These are phyloP conservation scores for Ethmia dodecea DNA, from an alignment of 2,888 invertebrate species.

Conservation along the genomic window DNA sequence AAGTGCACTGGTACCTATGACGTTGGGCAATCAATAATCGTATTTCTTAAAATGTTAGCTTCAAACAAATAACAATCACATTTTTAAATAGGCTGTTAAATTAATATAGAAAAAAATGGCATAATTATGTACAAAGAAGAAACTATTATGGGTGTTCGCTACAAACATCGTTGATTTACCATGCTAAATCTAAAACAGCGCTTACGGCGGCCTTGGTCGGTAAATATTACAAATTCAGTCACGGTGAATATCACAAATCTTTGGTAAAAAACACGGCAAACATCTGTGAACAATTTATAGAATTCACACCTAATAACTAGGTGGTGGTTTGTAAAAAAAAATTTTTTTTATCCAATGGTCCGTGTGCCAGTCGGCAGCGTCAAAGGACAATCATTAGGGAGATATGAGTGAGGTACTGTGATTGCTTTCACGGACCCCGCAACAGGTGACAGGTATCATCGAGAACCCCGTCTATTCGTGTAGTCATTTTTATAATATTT, in stretches of 20 bases:
- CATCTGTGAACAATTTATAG: slow-evolving; percentile 76
- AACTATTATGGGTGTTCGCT: too few species aligned
- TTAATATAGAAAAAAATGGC: too few species aligned
- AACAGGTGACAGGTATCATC: slow-evolving; percentile 48
- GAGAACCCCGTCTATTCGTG: too few species aligned
- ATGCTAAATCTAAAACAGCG: slow-evolving; percentile 50
- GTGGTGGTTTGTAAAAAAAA: slow-evolving; percentile 45
- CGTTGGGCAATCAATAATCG: not conserved
- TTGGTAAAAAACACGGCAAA: slow-evolving; percentile 66
- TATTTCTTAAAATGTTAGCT: not conserved
- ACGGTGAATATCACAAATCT: slow-evolving; percentile 63
- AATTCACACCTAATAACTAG: slow-evolving; percentile 75
- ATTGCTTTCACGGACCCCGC: slow-evolving; percentile 53
- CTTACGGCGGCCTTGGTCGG: slow-evolving; percentile 59
- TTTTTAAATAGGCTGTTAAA: too few species aligned
- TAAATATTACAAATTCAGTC: too few species aligned
- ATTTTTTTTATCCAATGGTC: slow-evolving; percentile 35
- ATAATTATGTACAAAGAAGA: too few species aligned
- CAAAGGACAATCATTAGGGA: slow-evolving; percentile 65
- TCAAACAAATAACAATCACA: too few species aligned
- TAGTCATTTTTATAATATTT: not conserved
- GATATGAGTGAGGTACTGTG: slow-evolving; percentile 46
- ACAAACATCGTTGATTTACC: slow-evolving; percentile 37
- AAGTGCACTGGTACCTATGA: too few species aligned
- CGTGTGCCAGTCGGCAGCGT: slow-evolving; percentile 38